Evolutionary conservation across 1,140 invertebrate genomes (phyloP), one percentile per base, ranked within the genome.

Genomic region (Hyles vespertilio): DNA sequence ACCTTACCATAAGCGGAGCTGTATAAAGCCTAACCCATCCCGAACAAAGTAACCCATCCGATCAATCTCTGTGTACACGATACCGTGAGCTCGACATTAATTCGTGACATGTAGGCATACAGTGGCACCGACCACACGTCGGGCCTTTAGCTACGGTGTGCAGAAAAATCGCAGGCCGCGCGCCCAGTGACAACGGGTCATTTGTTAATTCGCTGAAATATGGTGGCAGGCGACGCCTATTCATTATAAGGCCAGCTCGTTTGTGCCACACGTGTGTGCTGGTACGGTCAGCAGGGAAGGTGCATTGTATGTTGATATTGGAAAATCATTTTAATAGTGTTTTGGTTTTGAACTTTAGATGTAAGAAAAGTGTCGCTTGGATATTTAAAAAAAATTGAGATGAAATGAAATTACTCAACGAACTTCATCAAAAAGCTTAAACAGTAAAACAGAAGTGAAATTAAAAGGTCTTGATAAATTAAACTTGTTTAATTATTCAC

Each of bases 121-220:
- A 59, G 63, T 56, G 59, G 58, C 60, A 63, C 61, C 74, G 63
- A 84, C 84, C 81, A 78, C 82, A 76, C 76, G 80, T 87, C 81
- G 83, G 66, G 72, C 69, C 61, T 70, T 59, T 77, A 77, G 70
- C 78, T 81, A 83, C 80, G 72, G 81, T 79, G 73, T 59, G 75
- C 84, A 84, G 84, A 87, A 87, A 87, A 87, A 87, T 87, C 68
- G 81, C 69, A 67, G 70, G 65, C 76, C 74, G 74, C 74, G 75
- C 76, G 63, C 67, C 58, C 68, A 69, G 58, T 70, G 84, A 84
- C 82, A 81, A 74, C 53, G 59, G 67, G 77, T 83, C 81, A 83
- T 87, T 87, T 85, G 84, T 87, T 83, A 87, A 87, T 85, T 78
- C 84, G 70, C 71, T 87, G 82, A 85, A 84, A 86, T 87, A 87